Evolutionary conservation across 1,140 invertebrate species (phyloP), one percentile per base, ranked within the genome.

Genomic region (Magallana angulata): DNA sequence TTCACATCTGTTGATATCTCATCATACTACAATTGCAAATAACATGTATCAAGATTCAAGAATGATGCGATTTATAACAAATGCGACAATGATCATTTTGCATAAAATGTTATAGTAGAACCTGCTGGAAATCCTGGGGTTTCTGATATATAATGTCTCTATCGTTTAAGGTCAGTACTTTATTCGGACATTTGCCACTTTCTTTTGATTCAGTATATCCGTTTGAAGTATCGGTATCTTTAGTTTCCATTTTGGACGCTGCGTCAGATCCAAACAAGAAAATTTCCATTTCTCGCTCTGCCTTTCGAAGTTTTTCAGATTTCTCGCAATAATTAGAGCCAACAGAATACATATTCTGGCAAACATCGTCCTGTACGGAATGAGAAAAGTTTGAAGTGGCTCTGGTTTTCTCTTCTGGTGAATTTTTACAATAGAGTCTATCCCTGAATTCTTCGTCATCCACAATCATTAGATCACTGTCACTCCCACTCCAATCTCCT

Each of bases 401-500:
- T 48, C 36, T 48, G 36, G 8, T 76, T 36, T 18, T 7, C 14
- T 76, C 7, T 30, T 30, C 8, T 30, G 9, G 8, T 36, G 68
- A 18, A 76, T 12, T 48, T 1, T 0, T 18, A 16, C 14, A 8
- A 76, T 24, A 30, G 68, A 30, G 36, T 5, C 4, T 76, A 30
- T 12, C 24, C 5, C 18, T 76, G 11, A 7, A 30, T 12, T 76
- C 68, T 30, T 24, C 6, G 68, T 76, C 68, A 30, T 87, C 86
- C 18, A 71, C 57, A 56, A 58, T 68, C 1, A 87, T 7, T 11
- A 89, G 68, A 30, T 89, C 88, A 57, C 71, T 87, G 24, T 89
- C 88, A 80, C 88, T 89, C 7, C 88, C 88, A 84, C 88, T 89
- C 88, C 85, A 89, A n/a, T 76, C 81, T 18, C 30, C 57, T 7